Conservation (phyloP, 2,888 invertebrate genomes). For the Trissolcus japonicus region DNA sequence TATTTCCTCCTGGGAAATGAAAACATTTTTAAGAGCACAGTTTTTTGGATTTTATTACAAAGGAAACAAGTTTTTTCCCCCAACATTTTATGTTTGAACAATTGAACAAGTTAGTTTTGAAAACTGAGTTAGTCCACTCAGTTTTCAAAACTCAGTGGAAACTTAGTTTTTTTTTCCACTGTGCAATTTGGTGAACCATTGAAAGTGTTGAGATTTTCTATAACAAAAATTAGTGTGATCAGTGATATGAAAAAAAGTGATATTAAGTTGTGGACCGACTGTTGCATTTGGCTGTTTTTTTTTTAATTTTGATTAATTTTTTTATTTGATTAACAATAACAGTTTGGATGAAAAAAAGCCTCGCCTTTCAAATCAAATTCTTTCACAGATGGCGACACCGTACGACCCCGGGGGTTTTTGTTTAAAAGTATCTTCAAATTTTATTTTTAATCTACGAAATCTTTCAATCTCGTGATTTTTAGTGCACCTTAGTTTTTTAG, state of each 20-base stretch:
- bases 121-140: too few relatives aligned
- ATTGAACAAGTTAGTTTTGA: too few relatives aligned
- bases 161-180: background rate
- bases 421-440: too few relatives aligned
- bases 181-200: background rate
- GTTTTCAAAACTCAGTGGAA: too few relatives aligned
- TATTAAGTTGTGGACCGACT: background rate
- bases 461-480: too few relatives aligned
- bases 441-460: too few relatives aligned
- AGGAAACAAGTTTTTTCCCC: background rate
- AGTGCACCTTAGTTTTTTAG: too few relatives aligned
- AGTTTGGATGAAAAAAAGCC: too few relatives aligned
- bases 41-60: background rate
- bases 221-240: background rate
- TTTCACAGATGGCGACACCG: too few relatives aligned
- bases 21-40: background rate
- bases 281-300: background rate
- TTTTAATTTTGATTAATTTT: background rate
- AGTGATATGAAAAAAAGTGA: background rate
- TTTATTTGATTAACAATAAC: too few relatives aligned
- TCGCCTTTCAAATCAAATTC: too few relatives aligned
- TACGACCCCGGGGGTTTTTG: too few relatives aligned
- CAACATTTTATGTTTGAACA: slow-evolving; percentile 23
- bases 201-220: background rate
- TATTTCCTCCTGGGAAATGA: background rate